Evolutionary conservation across 2,797 vertebrate genomes (phyloP), one percentile per base, ranked within the genome.

Genomic region (Bovichtus diacanthus): DNA sequence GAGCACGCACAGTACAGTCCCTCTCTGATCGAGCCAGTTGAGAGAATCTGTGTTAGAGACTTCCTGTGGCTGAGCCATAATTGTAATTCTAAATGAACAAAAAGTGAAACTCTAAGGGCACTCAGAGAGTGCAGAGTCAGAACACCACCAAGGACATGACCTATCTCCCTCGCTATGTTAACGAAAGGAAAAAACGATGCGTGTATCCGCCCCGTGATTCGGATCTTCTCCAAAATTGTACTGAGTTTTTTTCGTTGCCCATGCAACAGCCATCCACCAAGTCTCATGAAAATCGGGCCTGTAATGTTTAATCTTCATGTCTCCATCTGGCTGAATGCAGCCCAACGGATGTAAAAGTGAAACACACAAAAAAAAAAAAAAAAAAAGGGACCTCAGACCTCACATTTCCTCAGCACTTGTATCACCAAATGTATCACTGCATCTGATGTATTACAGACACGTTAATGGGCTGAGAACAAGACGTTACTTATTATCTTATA

Each of bases 21-120:
- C 82, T 70, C 71, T 74, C 27, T 75, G 47, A 36, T 51, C 66
- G 61, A 54, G 21, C 21, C 3, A 19, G 31, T 29, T 70, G 46
- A 47, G 8, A 34, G 31, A 34, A 34, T 34, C 8, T 34, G 6
- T 34, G 31, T 34, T n/a, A n/a, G n/a, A n/a, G n/a, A n/a, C n/a
- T n/a, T n/a, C n/a, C n/a, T n/a, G 9, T 34, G 31, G 31, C 31
- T 34, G 6, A 8, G n/a, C n/a, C n/a, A 34, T 51, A 51, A 27
- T 53, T 50, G 4, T 16, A 3, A 41, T 60, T 60, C 8, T 41
- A 27, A 18, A 0, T 15, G 0, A 59, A 15, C 9, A 56, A 21
- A 55, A 18, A 34, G 18, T 55, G 53, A 36, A 34, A n/a, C n/a
- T n/a, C n/a, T n/a, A n/a, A n/a, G n/a, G n/a, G n/a, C n/a, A n/a